These are phyloP conservation scores for Enteromius fasciolatus DNA, from an alignment of 2,797 vertebrate genomes.

Conservation along the genomic window DNA sequence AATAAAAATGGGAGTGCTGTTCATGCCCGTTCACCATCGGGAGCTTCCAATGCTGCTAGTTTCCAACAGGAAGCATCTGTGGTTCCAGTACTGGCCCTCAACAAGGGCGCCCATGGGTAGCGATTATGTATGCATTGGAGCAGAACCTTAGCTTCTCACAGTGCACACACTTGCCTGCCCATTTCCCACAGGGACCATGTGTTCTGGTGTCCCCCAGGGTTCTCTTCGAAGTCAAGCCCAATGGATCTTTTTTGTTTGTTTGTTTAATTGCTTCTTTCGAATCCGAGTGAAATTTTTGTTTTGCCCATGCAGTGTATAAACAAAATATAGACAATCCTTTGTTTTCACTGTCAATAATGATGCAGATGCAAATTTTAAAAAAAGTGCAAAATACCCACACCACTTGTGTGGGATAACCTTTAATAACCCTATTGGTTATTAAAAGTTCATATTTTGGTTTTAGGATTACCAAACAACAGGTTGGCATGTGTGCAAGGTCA, in stretches of 20 bases:
- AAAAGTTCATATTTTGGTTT: no score
- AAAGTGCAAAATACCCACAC: not conserved
- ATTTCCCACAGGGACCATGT: not conserved
- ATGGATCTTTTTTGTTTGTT: no score
- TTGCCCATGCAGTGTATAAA: no score
- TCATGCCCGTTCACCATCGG: not conserved
- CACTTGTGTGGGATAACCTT: no score
- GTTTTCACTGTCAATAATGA: not conserved
- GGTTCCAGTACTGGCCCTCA: not conserved
- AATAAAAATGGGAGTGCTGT: not conserved
- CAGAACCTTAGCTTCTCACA: not conserved
- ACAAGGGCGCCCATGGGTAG: not conserved
- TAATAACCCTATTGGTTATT: no score
- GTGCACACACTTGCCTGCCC: not conserved
- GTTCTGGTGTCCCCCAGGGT: not conserved
- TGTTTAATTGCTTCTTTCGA: no score
- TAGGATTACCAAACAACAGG: no score
- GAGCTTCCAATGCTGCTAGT: not conserved
- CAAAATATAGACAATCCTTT: no score
- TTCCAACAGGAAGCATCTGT: not conserved
- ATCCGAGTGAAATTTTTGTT: no score
- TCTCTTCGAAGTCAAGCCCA: no score
- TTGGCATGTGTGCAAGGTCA: no score
- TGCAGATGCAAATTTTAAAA: not conserved
- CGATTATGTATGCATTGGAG: not conserved